These are phyloP conservation scores for Diadromus collaris DNA, from an alignment of 2,888 invertebrate species.

Conservation along the genomic window DNA sequence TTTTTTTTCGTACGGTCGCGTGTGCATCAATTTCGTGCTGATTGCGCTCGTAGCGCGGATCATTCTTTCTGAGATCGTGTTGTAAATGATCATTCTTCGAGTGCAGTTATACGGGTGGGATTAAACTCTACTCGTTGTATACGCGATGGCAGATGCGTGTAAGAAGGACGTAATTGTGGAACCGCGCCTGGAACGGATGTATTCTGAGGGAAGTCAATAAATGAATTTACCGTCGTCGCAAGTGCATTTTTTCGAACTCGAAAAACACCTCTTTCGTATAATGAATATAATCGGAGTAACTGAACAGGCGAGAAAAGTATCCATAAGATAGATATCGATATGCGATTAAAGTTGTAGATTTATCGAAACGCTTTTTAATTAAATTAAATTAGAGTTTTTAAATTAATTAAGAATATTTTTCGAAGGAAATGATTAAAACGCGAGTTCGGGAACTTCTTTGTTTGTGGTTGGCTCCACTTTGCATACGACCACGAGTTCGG, in stretches of 20 bases:
- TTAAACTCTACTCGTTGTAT: neutral
- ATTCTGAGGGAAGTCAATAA: conserved; percentile 49
- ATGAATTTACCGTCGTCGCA: conserved; percentile 42
- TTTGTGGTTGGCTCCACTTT: too few species aligned
- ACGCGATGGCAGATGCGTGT: neutral
- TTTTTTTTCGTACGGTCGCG: conserved; percentile 30
- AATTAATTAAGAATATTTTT: too few species aligned
- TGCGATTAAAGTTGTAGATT: neutral
- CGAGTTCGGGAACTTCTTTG: too few species aligned
- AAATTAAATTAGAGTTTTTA: too few species aligned
- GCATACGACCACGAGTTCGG: too few species aligned
- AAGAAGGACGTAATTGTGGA: conserved; percentile 28
- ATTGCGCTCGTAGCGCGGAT: neutral
- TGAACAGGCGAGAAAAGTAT: neutral
- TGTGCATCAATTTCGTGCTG: conserved; percentile 10
- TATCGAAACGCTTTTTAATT: neutral
- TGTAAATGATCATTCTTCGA: neutral
- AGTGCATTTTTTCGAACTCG: neutral
- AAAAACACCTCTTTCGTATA: neutral
- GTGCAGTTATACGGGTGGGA: neutral
- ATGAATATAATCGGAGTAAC: neutral
- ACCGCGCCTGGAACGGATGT: conserved; percentile 35
- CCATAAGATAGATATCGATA: neutral
- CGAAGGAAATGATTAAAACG: too few species aligned
- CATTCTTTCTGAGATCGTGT: neutral